Evolutionary conservation across 2,797 vertebrate species (phyloP).

Genomic region (Loris lydekkerianus): DNA sequence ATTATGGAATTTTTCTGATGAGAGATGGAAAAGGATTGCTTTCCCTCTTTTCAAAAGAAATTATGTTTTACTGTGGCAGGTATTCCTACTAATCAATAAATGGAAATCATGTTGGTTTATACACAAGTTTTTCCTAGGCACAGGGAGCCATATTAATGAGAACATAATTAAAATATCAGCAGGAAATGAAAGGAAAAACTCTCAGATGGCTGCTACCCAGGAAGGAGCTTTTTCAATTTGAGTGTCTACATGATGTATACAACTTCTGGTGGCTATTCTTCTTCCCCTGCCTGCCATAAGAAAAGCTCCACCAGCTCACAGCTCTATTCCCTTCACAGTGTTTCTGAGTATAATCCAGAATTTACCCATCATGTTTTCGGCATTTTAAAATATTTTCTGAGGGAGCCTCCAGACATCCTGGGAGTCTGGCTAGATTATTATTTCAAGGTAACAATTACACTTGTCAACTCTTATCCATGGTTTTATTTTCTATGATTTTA

Average conservation of each 20-base stretch:
- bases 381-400: background rate
- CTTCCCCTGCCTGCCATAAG: rapidly evolving
- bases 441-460: background rate
- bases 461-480: background rate
- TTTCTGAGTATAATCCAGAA: background rate
- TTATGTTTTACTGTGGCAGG: background rate
- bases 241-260: too few species aligned
- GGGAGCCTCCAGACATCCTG: background rate
- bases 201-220: background rate
- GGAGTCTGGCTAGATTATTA: background rate
- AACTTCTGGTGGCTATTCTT: too few species aligned
- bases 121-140: background rate
- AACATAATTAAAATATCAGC: background rate
- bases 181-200: background rate
- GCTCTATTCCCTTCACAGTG: too few species aligned
- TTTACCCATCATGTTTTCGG: background rate
- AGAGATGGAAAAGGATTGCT: background rate
- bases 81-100: background rate
- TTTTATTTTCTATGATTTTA: background rate
- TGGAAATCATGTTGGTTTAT: background rate
- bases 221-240: background rate
- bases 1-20: background rate
- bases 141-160: background rate
- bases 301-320: background rate
- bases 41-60: background rate